Conservation (phyloP, 2,888 invertebrate species). For the Alentia gelatinosa region DNA sequence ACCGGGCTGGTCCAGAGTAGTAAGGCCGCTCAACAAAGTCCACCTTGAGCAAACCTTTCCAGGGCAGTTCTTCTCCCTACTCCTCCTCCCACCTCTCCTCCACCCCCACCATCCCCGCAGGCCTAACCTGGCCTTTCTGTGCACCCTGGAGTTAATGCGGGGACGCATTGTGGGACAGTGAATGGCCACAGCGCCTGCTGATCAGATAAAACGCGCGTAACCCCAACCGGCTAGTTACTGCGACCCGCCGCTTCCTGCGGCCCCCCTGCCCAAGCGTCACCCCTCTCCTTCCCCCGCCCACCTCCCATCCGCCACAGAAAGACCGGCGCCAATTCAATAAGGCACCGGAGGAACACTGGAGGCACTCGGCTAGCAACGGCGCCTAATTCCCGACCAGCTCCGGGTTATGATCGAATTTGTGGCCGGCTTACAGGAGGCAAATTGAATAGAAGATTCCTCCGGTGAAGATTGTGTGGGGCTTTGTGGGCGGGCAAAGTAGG, state of each 20-base stretch:
- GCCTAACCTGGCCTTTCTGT: not conserved
- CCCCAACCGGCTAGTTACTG: conserved; percentile 38
- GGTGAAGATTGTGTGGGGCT: conserved; percentile 23
- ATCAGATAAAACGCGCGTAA: conserved; percentile 47
- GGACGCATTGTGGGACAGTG: not conserved
- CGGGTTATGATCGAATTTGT: conserved; percentile 46
- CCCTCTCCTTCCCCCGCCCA: not conserved
- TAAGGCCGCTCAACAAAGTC: not conserved
- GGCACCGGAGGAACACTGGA: conserved; percentile 3
- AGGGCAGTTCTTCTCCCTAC: too few relatives aligned
- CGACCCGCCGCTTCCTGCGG: not conserved
- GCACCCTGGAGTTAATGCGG: conserved; percentile 1
- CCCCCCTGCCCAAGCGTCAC: not conserved
- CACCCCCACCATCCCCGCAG: not conserved
- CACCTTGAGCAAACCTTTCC: not conserved
- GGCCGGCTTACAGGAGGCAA: conserved; percentile 36
- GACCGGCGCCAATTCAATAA: conserved; percentile 37
- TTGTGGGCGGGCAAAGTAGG: conserved; percentile 27
- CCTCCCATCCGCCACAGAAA: not conserved
- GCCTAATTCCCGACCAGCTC: conserved; percentile 7
- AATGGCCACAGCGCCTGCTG: conserved; percentile 6
- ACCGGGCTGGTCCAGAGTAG: too few relatives aligned
- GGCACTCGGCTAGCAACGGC: conserved; percentile 35
- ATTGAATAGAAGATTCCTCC: conserved; percentile 38
- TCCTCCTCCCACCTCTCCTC: not conserved